Conservation (phyloP, 2,113 vertebrate species). For the Peucedramus taeniatus region DNA sequence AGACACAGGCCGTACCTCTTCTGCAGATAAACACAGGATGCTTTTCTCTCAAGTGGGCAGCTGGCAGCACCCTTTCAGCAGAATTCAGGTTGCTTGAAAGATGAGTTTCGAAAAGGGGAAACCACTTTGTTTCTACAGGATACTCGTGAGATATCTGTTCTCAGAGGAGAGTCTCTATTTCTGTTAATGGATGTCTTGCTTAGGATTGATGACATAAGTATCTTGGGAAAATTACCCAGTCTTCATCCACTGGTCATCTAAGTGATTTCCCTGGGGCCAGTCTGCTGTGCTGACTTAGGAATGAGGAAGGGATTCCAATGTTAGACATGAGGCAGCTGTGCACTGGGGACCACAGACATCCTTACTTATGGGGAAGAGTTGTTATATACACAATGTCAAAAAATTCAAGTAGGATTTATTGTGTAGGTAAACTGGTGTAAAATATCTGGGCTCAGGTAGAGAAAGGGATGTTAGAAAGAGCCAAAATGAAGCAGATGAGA, state of each 20-base stretch:
- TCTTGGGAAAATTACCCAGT: constrained; percentile 11
- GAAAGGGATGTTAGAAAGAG: not conserved
- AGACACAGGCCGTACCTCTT: not conserved
- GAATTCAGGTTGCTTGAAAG: not conserved
- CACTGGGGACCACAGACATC: not conserved
- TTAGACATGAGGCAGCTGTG: not conserved
- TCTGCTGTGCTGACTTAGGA: not conserved
- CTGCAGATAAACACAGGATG: not conserved
- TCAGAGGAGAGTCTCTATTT: not conserved
- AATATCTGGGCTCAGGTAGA: not conserved
- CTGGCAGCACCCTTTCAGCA: constrained; percentile 12
- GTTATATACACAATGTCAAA: not conserved
- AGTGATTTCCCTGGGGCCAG: not conserved
- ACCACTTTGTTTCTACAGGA: not conserved
- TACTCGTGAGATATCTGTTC: not conserved
- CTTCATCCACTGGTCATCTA: not conserved
- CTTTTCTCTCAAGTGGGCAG: not conserved
- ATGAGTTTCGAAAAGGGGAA: not conserved
- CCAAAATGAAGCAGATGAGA: not conserved
- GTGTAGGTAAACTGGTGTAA: constrained; percentile 14
- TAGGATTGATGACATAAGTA: not conserved
- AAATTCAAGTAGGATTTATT: constrained; percentile 53
- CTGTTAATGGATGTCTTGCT: not conserved
- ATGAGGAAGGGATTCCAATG: constrained; percentile 18
- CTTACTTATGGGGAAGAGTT: not conserved